Conservation (phyloP, 2,888 invertebrate species). For the Brachynemurus nebulosus region DNA sequence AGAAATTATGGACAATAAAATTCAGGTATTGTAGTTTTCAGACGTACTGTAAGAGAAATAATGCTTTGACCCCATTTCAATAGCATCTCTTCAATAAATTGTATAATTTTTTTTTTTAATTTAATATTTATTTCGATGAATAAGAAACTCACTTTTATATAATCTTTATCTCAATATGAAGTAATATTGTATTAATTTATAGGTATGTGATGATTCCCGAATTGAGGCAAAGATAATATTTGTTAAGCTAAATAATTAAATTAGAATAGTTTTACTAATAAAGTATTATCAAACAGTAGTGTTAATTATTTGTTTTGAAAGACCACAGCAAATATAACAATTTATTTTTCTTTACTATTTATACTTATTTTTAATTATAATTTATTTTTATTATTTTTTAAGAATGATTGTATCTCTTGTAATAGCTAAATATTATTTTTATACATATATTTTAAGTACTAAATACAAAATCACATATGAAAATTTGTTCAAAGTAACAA, state of each 20-base stretch:
- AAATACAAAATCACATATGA: slow-evolving; percentile 7
- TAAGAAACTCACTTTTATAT: background rate
- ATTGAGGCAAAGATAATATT: too few species aligned
- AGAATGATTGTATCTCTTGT: slow-evolving; percentile 3
- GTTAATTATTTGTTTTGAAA: too few species aligned
- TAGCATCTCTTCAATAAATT: too few species aligned
- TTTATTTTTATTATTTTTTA: slow-evolving; percentile 16
- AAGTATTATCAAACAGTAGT: too few species aligned
- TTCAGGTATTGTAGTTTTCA: slow-evolving; percentile 6
- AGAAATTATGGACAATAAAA: slow-evolving; percentile 6
- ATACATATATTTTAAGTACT: background rate
- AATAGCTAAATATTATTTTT: slow-evolving; percentile 1
- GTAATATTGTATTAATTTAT: too few species aligned
- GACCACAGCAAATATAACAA: slow-evolving; percentile 8
- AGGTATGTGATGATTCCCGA: too few species aligned
- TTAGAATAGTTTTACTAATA: too few species aligned
- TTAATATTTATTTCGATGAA: background rate
- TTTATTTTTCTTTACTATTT: slow-evolving; percentile 2
- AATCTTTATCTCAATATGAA: too few species aligned
- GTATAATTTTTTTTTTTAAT: background rate
- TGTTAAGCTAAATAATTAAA: too few species aligned
- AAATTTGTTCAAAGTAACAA: background rate
- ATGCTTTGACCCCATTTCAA: background rate
- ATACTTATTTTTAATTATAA: too few species aligned
- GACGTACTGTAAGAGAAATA: slow-evolving; percentile 1